These are phyloP conservation scores for Notocelia uddmanniana DNA, from an alignment of 2,888 invertebrate genomes.

Conservation along the genomic window DNA sequence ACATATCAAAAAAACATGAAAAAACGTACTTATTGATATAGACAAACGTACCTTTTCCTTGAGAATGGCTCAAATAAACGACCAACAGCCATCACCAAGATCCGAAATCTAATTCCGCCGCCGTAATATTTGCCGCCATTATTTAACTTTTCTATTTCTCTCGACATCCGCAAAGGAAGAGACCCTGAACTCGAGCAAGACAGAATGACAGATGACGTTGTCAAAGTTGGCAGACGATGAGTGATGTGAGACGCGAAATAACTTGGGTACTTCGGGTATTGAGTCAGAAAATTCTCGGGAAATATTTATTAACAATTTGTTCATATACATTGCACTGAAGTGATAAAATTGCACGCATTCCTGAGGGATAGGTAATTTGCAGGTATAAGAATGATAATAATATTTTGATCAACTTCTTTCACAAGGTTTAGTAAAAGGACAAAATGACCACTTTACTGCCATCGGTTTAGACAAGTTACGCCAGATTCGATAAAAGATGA, in stretches of 20 bases:
- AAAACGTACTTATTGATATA: too few relatives aligned
- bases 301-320: neutral
- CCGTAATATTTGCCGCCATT: constrained; percentile 33
- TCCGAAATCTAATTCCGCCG: constrained; percentile 7
- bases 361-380: too few relatives aligned
- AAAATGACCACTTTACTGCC: too few relatives aligned
- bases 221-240: constrained; percentile 43
- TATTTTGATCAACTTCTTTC: too few relatives aligned
- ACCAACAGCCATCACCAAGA: neutral
- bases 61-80: neutral
- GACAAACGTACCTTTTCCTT: too few relatives aligned
- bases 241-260: constrained; percentile 31
- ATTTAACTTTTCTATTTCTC: constrained; percentile 38
- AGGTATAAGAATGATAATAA: too few relatives aligned
- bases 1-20: too few relatives aligned
- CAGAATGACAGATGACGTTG: constrained; percentile 43
- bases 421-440: too few relatives aligned
- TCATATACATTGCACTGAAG: too few relatives aligned
- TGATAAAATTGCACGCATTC: too few relatives aligned
- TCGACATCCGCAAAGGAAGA: constrained; percentile 12
- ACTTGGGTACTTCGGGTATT: constrained; percentile 21
- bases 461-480: too few relatives aligned
- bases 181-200: constrained; percentile 22
- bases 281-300: neutral
- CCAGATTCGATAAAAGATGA: too few relatives aligned